These are phyloP conservation scores for Strigamia transsilvanica DNA, from an alignment of 2,888 invertebrate species.

Conservation along the genomic window DNA sequence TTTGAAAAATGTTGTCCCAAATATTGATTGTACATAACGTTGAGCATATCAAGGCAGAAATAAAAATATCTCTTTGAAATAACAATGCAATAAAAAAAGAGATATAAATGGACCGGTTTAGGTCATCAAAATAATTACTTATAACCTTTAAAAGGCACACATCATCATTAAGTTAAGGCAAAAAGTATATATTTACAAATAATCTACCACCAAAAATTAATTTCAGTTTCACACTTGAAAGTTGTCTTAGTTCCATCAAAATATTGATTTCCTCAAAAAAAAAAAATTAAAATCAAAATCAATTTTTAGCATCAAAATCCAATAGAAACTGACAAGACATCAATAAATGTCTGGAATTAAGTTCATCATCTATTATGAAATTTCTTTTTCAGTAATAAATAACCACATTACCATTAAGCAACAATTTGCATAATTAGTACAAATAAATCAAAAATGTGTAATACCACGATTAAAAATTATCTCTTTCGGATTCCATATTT, in stretches of 20 bases:
- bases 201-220: too few species aligned
- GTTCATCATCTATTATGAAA: neutral
- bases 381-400: neutral
- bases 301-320: too few species aligned
- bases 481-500: too few species aligned
- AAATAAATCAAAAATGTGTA: too few species aligned
- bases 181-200: neutral
- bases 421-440: too few species aligned
- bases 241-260: too few species aligned
- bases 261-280: too few species aligned
- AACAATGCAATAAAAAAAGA: slow-evolving; percentile 19
- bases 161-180: neutral
- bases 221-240: too few species aligned
- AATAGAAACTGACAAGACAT: neutral
- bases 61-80: slow-evolving; percentile 5
- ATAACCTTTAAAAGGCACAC: slow-evolving; percentile 5
- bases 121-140: slow-evolving; percentile 4
- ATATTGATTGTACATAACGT: neutral
- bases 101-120: neutral
- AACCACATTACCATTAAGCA: neutral
- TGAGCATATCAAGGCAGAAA: neutral
- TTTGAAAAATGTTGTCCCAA: neutral
- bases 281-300: too few species aligned
- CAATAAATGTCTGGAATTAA: neutral
- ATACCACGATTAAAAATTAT: too few species aligned